phyloP scores from a whole-genome alignment of 1,140 invertebrate species.

The Drosophila nebulosa region DNA sequence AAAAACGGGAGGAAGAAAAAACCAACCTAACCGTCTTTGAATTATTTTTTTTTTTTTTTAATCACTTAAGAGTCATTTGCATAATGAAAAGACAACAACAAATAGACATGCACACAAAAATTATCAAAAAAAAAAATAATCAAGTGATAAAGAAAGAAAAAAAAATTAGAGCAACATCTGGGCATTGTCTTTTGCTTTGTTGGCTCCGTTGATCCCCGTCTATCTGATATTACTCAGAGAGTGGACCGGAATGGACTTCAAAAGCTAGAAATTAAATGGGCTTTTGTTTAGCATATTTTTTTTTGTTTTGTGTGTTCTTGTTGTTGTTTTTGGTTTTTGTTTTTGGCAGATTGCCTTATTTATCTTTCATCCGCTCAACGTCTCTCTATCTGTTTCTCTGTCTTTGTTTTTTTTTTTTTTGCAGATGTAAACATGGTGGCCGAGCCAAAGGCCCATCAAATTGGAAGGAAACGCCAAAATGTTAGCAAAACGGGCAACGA shows the following conservation, averaged over 20 bases:
- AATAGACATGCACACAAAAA: conserved; percentile 4
- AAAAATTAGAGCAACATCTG: conserved; percentile 2
- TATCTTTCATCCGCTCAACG: conserved; percentile 2
- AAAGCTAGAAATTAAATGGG: conserved; percentile 27
- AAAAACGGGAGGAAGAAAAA: no score
- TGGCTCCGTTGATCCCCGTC: conserved; percentile 29
- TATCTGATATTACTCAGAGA: conserved; percentile 11
- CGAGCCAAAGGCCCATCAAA: conserved; percentile 91
- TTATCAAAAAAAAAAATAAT: conserved; percentile 13
- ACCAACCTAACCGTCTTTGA: conserved; percentile 1
- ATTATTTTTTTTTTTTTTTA: conserved; percentile 34
- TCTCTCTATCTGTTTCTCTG: conserved; percentile 1
- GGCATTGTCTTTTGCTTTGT: conserved; percentile 19
- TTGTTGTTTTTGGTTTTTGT: not conserved
- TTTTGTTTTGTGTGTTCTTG: no score
- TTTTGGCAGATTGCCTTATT: conserved; percentile 23
- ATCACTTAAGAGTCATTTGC: conserved; percentile 63
- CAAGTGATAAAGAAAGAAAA: conserved; percentile 25
- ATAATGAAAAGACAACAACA: conserved; percentile 60
- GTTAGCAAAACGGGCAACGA: conserved; percentile 90
- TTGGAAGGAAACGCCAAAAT: conserved; percentile 89
- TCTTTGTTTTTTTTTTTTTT: conserved; percentile 5
- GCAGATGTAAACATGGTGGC: conserved; percentile 88
- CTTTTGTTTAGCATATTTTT: conserved; percentile 31
- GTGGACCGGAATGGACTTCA: conserved; percentile 42